Percentiles rank a stretch among this genome's conserved stretches.
Conservation (phyloP, 2,888 invertebrate species). For the Epinotia brunnichana region DNA sequence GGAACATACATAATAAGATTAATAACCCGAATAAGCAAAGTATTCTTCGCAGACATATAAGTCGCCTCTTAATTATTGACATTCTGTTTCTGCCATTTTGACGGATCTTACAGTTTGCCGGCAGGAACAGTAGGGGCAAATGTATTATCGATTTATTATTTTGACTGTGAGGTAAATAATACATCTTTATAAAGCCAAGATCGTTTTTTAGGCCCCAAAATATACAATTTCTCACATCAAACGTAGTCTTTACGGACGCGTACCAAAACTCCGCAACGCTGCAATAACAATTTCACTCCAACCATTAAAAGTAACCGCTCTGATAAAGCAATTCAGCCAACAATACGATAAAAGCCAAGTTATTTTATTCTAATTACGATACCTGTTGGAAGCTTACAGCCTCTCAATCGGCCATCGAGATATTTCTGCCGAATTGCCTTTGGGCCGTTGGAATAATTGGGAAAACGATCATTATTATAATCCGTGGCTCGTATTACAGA, state of each 20-base stretch:
- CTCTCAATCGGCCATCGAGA: slow-evolving; percentile 30
- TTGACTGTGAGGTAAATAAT: no score
- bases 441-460: slow-evolving; percentile 40
- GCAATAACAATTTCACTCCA: slow-evolving; percentile 5
- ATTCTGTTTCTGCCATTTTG: no score
- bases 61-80: no score
- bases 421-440: slow-evolving; percentile 35
- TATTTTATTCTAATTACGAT: slow-evolving; percentile 31
- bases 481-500: slow-evolving; percentile 39
- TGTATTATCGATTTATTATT: no score
- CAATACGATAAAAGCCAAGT: slow-evolving; percentile 26
- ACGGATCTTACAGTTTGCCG: no score
- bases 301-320: slow-evolving; percentile 12
- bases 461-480: slow-evolving; percentile 40
- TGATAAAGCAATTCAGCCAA: slow-evolving; percentile 16
- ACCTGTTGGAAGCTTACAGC: slow-evolving; percentile 40
- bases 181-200: no score
- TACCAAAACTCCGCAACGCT: neutral
- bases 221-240: no score
- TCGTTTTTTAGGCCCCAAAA: no score
- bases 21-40: no score
- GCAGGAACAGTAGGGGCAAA: no score
- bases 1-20: no score
- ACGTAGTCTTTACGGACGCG: neutral
- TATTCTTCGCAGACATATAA: no score